A percentile compares a stretch with the other conserved stretches of the same genome.
Conservation (phyloP, 2,113 vertebrate genomes). For the Tinamus guttatus region DNA sequence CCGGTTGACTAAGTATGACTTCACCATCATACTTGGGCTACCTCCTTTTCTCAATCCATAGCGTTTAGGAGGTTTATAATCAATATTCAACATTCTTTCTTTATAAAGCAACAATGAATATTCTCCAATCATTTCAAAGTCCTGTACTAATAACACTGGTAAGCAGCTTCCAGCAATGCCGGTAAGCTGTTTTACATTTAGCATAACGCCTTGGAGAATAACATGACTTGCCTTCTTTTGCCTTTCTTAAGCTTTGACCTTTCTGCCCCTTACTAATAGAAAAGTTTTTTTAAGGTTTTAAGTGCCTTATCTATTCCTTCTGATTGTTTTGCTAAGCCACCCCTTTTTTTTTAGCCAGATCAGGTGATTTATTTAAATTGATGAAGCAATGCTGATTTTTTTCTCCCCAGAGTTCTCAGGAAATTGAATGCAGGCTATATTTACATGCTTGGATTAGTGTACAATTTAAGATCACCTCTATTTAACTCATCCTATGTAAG, state of each 20-base stretch:
- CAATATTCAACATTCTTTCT: background rate
- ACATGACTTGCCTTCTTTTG: background rate
- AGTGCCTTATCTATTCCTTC: background rate
- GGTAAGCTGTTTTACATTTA: slow-evolving; percentile 8
- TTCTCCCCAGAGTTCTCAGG: background rate
- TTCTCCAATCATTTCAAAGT: background rate
- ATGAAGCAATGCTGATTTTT: background rate
- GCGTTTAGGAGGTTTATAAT: background rate
- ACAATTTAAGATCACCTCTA: background rate
- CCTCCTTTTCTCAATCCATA: background rate
- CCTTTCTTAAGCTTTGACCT: background rate
- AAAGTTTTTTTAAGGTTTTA: background rate
- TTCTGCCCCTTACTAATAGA: background rate
- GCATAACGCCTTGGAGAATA: background rate
- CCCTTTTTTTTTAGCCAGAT: background rate
- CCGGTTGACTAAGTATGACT: background rate
- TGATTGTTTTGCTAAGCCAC: background rate
- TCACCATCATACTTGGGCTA: background rate
- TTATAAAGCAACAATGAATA: background rate
- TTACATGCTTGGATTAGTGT: background rate
- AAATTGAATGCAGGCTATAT: background rate
- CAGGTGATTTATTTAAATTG: background rate
- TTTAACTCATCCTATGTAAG: background rate
- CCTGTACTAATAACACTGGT: background rate
- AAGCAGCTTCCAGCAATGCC: slow-evolving; percentile 13